Evolutionary conservation across 2,113 vertebrate species (phyloP).

Genomic region (Hippocampus mohnikei): DNA sequence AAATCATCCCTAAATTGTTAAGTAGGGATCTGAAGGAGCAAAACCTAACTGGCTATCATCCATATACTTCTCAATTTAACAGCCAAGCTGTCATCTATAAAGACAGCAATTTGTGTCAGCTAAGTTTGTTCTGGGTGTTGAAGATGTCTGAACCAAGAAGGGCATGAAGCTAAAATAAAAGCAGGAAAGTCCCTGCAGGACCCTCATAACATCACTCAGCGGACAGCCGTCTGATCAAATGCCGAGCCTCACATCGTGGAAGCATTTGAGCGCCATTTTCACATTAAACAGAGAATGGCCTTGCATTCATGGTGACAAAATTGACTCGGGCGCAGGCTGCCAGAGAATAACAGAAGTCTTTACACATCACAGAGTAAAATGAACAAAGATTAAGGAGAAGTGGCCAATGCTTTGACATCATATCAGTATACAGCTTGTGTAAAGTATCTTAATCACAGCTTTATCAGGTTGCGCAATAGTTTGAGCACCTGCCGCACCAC

Average conservation of each 20-base stretch:
- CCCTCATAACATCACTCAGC: constrained; percentile 31
- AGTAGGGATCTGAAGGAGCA: too few species aligned
- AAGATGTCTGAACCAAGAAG: constrained; percentile 19
- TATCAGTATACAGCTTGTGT: constrained; percentile 4
- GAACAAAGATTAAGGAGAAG: constrained; percentile 19
- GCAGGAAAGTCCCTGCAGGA: constrained; percentile 23
- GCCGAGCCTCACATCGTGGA: not conserved
- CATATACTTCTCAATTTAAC: not conserved
- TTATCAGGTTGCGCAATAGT: not conserved
- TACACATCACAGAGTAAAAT: constrained; percentile 30
- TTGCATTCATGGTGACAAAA: constrained; percentile 13
- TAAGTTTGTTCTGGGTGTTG: constrained; percentile 25
- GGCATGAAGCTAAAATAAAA: constrained; percentile 33
- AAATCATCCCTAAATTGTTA: too few species aligned
- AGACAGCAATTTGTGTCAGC: not conserved
- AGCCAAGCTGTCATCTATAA: not conserved
- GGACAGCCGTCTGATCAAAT: constrained; percentile 8
- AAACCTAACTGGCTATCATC: too few species aligned
- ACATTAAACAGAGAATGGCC: constrained; percentile 22
- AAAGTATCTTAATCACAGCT: not conserved
- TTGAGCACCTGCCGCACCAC: not conserved
- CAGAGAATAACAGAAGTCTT: constrained; percentile 49
- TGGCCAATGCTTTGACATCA: not conserved
- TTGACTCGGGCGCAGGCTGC: constrained; percentile 24
- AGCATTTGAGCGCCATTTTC: constrained; percentile 12